phyloP scores from a whole-genome alignment of 2,888 invertebrate genomes.

The Phyllotreta striolata region DNA sequence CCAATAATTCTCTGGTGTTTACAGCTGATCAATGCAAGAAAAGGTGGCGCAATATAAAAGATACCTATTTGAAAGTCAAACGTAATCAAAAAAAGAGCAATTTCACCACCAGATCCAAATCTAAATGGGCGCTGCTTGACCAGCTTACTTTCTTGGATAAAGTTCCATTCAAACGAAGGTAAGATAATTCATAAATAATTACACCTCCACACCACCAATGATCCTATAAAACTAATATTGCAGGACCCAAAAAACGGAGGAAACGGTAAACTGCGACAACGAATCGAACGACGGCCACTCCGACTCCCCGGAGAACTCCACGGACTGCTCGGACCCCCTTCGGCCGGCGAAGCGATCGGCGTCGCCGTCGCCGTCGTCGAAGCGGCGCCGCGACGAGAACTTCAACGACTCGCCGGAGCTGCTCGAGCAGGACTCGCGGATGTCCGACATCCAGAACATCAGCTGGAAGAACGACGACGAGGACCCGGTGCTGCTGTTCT shows the following conservation, averaged over 20 bases:
- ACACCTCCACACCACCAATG: too few species aligned
- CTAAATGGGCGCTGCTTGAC: constrained; percentile 9
- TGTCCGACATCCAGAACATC: constrained; percentile 6
- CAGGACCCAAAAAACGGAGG: not conserved
- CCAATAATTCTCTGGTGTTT: not conserved
- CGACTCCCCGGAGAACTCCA: not conserved
- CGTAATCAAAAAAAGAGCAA: constrained; percentile 1
- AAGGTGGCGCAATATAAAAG: constrained; percentile 13
- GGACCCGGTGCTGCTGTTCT: constrained; percentile 7
- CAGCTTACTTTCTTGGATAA: constrained; percentile 1
- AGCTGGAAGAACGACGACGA: constrained; percentile 8
- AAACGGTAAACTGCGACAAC: not conserved
- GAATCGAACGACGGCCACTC: constrained; percentile 15
- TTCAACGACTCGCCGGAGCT: not conserved
- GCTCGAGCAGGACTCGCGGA: not conserved
- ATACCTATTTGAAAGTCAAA: constrained; percentile 11
- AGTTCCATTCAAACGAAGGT: constrained; percentile 1
- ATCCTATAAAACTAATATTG: constrained; percentile 2
- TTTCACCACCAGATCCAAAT: not conserved
- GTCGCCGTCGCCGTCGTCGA: not conserved
- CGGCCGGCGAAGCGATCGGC: constrained; percentile 1
- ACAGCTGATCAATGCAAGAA: constrained; percentile 13
- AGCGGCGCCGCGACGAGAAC: not conserved
- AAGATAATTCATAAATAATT: not conserved
- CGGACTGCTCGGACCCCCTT: constrained; percentile 11